Evolutionary conservation across 2,113 vertebrate genomes (phyloP).

Genomic region (Gobiocypris rarus): DNA sequence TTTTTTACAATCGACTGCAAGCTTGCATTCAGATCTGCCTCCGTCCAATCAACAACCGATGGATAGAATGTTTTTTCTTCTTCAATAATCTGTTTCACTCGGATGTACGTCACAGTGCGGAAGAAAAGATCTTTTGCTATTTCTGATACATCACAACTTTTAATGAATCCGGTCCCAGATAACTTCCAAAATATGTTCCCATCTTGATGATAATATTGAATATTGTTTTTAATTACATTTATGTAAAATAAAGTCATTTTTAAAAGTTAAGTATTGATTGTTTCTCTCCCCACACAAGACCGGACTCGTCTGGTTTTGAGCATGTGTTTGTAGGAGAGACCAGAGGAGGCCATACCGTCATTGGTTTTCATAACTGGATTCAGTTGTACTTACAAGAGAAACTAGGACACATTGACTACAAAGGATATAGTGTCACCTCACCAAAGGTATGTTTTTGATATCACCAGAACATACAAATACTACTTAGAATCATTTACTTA

Average conservation of each 20-base stretch:
- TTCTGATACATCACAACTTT: too few species aligned
- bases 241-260: background rate
- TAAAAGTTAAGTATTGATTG: background rate
- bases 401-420: conserved; percentile 81
- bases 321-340: conserved; percentile 84
- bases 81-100: too few species aligned
- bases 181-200: too few species aligned
- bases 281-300: conserved; percentile 61
- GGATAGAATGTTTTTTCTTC: too few species aligned
- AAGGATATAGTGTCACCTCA: conserved; percentile 77
- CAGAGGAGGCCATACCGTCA: conserved; percentile 74
- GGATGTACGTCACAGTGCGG: too few species aligned
- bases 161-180: too few species aligned
- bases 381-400: conserved; percentile 83
- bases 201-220: background rate
- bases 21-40: too few species aligned
- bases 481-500: too few species aligned
- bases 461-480: too few species aligned
- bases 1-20: too few species aligned
- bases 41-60: too few species aligned
- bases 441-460: conserved; percentile 66
- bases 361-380: conserved; percentile 84
- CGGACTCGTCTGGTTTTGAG: conserved; percentile 83
- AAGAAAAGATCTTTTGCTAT: too few species aligned
- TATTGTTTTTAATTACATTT: background rate